Evolutionary conservation across 2,797 vertebrate species (phyloP).

Genomic region (Hydrophis major): DNA sequence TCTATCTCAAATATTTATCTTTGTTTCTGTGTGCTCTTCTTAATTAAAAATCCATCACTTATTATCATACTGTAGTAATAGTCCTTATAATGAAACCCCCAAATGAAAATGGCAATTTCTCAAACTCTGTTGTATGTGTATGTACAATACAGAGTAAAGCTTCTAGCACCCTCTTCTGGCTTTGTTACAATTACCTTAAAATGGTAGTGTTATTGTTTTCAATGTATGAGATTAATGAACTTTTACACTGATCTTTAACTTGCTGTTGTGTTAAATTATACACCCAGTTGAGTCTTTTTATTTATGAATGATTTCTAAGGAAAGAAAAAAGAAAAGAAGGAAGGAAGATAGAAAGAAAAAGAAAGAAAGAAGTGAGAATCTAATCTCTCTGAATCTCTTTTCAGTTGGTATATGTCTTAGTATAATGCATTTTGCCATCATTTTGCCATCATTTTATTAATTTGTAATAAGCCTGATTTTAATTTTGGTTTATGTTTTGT

Average conservation of each 20-base stretch:
- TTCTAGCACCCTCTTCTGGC: constrained; percentile 57
- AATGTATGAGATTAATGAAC: not conserved
- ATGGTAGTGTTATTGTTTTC: not conserved
- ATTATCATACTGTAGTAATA: not conserved
- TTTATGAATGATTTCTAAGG: not conserved
- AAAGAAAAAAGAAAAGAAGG: not conserved
- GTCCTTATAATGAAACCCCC: not conserved
- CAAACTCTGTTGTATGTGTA: not conserved
- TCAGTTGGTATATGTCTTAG: not conserved
- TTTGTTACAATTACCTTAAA: not conserved
- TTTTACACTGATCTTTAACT: not conserved
- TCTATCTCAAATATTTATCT: not conserved
- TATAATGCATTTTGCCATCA: not conserved
- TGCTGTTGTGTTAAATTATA: not conserved
- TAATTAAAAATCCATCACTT: not conserved
- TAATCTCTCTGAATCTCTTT: not conserved
- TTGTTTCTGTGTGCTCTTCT: not conserved
- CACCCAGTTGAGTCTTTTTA: not conserved
- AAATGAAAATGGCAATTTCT: not conserved
- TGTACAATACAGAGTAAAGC: not conserved
- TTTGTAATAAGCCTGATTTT: not conserved
- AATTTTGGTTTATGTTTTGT: not conserved
- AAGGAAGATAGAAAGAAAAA: no score
- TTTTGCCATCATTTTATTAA: not conserved
- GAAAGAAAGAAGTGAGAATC: not conserved